Evolutionary conservation across 2,888 invertebrate species (phyloP), one percentile per base, ranked within the genome.

Genomic region (Orthosia incerta): DNA sequence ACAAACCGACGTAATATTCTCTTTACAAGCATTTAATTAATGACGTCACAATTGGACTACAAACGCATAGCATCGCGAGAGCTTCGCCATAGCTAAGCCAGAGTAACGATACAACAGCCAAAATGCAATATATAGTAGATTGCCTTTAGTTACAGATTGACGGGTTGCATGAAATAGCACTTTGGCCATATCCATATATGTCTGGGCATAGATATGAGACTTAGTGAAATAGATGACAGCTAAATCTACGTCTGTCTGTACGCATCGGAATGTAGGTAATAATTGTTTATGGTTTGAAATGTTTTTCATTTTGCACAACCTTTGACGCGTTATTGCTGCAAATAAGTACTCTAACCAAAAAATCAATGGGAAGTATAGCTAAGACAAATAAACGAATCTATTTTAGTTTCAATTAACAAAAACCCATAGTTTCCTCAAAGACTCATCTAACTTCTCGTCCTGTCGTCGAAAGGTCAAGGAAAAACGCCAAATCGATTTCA

Each of bases 401-500:
- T 61, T 68, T 59, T 46, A 64, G 55, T 56, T 69, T 51, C 5
- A 68, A 60, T 60, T 60, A 51, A 82, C 50, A 56, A 63, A 67
- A 59, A 60, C n/a, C 39, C n/a, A 65, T 57, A 65, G 71, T 76
- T 63, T 46, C 18, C 45, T 56, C n/a, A 56, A 64, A 15, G 18
- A 51, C 62, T 78, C 20, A 60, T 53, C n/a, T 48, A 67, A 51
- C 23, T 67, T 53, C n/a, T 71, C 23, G 61, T 53, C 16, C 50
- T 55, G 48, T 59, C 55, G 39, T n/a, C 13, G 12, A 71, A 46
- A 57, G 71, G 70, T 77, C 68, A 67, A 70, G 75, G 65, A 84
- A 82, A 84, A 82, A 70, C 31, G 59, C 56, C 23, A 71, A 72
- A 77, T 79, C 79, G 79, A 75, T 85, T 82, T 85, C 82, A 86